A percentile compares a stretch with the other conserved stretches of the same genome.
Evolutionary conservation across 2,888 invertebrate species (phyloP).

Genomic region (Nipponacmea schrenckii): DNA sequence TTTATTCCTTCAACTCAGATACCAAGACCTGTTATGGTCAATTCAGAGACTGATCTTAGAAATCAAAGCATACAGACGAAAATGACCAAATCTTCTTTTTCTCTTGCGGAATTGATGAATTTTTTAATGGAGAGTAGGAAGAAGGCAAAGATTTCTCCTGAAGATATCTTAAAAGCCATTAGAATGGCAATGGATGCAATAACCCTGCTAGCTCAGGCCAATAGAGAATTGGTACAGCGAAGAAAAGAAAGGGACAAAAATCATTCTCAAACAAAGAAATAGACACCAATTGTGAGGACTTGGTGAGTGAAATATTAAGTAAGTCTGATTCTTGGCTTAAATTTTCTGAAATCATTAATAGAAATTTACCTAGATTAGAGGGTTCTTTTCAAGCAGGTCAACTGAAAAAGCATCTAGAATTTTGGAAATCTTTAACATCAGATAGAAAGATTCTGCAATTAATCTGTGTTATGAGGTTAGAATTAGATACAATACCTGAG

Average conservation of each 20-base stretch:
- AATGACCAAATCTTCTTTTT: not conserved
- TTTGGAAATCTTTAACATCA: constrained; percentile 3
- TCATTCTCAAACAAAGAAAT: not conserved
- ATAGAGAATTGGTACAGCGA: not conserved
- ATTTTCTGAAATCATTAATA: not conserved
- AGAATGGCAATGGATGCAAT: not conserved
- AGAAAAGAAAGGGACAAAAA: not conserved
- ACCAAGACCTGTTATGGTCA: not conserved
- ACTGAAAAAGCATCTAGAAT: not conserved
- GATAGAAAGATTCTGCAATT: constrained; percentile 8
- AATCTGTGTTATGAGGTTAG: not conserved
- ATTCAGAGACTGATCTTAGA: not conserved
- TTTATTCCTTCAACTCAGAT: not conserved
- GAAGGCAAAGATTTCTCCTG: not conserved
- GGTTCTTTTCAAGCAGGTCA: constrained; percentile 10
- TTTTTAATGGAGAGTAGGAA: not conserved
- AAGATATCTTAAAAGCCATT: not conserved
- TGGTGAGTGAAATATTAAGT: not conserved
- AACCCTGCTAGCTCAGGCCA: not conserved
- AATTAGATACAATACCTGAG: not conserved
- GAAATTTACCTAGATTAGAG: not conserved
- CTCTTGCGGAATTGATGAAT: not conserved
- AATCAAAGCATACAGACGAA: not conserved
- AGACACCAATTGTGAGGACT: not conserved
- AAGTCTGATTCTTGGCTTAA: not conserved